Conservation (phyloP, 2,113 vertebrate species). For the Trichechus manatus region DNA sequence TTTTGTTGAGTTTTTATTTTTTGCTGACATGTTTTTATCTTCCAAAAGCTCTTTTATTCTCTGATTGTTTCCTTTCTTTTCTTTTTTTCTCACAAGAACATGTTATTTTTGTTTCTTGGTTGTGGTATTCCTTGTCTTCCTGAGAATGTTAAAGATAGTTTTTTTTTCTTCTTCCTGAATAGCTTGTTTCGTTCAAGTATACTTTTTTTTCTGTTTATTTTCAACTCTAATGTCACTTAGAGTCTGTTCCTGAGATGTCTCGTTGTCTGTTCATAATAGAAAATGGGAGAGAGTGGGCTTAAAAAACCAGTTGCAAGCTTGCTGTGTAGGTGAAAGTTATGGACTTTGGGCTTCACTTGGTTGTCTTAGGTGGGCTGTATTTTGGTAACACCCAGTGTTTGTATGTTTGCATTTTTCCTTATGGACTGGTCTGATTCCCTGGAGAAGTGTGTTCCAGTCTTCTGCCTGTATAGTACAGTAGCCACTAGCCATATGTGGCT, state of each 20-base stretch:
- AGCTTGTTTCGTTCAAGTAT: constrained; percentile 47
- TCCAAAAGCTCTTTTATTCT: background rate
- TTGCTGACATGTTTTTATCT: constrained; percentile 7
- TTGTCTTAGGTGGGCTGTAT: background rate
- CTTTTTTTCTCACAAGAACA: background rate
- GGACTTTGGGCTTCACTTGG: background rate
- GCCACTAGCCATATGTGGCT: background rate
- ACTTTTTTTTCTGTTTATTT: background rate
- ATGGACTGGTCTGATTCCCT: background rate
- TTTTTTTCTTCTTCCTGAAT: background rate
- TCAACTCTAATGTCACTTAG: background rate
- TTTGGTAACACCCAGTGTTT: background rate
- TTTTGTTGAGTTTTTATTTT: constrained; percentile 14
- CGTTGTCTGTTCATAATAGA: background rate
- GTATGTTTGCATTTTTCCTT: background rate
- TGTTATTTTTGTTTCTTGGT: background rate
- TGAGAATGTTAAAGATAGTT: constrained; percentile 42
- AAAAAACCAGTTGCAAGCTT: background rate
- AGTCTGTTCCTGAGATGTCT: background rate
- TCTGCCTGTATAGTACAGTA: background rate
- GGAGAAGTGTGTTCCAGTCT: background rate
- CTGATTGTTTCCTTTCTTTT: background rate
- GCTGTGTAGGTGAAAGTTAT: background rate
- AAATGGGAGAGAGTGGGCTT: background rate
- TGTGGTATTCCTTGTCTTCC: background rate